phyloP scores from a whole-genome alignment of 2,888 invertebrate genomes.

The Caenorhabditis virilis region DNA sequence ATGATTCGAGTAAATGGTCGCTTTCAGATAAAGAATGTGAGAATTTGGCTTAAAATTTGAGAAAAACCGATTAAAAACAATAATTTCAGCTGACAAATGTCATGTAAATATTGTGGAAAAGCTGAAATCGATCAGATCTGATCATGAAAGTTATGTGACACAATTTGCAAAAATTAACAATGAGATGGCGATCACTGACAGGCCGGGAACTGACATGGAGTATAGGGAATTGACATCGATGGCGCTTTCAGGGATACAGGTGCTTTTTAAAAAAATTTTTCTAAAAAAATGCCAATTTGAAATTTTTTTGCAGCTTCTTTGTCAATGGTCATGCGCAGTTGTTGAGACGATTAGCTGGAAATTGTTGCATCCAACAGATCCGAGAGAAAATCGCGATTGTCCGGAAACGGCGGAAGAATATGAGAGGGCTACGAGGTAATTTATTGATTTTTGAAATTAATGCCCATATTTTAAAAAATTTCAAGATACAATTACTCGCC shows the following conservation, averaged over 20 bases:
- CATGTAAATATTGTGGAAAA: constrained; percentile 89
- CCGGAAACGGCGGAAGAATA: constrained; percentile 92
- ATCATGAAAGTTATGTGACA: constrained; percentile 94
- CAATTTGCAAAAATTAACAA: constrained; percentile 88
- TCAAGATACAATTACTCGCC: constrained; percentile 89
- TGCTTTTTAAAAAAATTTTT: constrained; percentile 69
- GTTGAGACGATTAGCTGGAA: constrained; percentile 83
- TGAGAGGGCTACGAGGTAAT: constrained; percentile 77
- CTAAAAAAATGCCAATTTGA: no score
- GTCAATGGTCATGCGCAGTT: constrained; percentile 94
- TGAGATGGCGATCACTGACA: constrained; percentile 73
- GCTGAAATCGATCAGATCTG: constrained; percentile 87
- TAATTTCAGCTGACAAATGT: constrained; percentile 57
- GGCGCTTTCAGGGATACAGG: constrained; percentile 83
- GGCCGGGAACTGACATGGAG: constrained; percentile 78
- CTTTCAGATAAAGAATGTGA: constrained; percentile 77
- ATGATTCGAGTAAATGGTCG: constrained; percentile 87
- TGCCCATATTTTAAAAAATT: not conserved
- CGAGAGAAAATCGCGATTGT: constrained; percentile 90
- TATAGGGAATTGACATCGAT: constrained; percentile 89
- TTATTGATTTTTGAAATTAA: not conserved
- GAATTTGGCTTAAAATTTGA: not conserved
- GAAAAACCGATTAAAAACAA: not conserved
- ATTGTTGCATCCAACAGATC: constrained; percentile 93
- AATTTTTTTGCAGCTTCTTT: constrained; percentile 79